Evolutionary conservation across 2,113 vertebrate species (phyloP).

Genomic region (Hemicordylus capensis): DNA sequence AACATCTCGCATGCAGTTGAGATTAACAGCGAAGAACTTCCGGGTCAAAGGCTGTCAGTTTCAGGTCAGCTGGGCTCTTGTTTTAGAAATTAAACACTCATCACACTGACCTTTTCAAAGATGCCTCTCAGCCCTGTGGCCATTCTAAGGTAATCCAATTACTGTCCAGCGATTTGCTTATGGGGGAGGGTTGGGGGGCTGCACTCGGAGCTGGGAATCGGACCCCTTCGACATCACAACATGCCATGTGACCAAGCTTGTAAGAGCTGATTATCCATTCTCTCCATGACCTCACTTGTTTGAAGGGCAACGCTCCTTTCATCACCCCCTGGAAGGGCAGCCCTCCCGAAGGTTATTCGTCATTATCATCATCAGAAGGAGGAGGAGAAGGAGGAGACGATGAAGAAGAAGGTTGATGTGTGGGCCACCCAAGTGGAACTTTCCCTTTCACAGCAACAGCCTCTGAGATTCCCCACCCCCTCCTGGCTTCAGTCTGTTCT

Average conservation of each 20-base stretch:
- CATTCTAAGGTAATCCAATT: neutral
- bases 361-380: fast-evolving
- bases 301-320: neutral
- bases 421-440: constrained; percentile 69
- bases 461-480: constrained; percentile 45
- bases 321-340: neutral
- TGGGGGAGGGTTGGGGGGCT: neutral
- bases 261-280: neutral
- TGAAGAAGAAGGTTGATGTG: neutral
- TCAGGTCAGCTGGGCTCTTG: neutral
- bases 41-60: neutral
- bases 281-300: neutral
- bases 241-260: neutral
- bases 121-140: neutral
- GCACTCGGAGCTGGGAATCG: neutral
- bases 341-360: fast-evolving
- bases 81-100: neutral
- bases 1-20: neutral
- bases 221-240: neutral
- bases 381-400: neutral
- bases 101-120: neutral
- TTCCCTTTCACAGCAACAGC: constrained; percentile 42
- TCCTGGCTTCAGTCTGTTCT: constrained; percentile 19
- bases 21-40: neutral
- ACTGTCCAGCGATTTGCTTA: neutral